Evolutionary conservation across 2,113 vertebrate genomes (phyloP).

Genomic region (Guaruba guarouba): DNA sequence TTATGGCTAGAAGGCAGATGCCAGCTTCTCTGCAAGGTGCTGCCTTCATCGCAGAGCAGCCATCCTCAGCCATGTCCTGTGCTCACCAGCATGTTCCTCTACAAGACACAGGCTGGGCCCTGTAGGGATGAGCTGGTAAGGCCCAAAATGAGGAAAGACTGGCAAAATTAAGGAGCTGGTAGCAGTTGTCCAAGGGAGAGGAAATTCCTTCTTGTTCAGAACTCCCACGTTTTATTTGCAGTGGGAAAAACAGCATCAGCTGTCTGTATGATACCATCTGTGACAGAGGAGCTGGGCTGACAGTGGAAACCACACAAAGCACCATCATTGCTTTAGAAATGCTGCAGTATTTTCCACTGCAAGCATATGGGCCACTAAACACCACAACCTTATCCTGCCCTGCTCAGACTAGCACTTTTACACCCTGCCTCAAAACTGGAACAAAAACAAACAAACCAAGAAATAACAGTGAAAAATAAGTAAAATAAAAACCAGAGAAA

Average conservation of each 20-base stretch:
- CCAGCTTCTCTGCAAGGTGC: not conserved
- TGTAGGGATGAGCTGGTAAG: not conserved
- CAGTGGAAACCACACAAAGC: not conserved
- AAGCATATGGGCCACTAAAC: not conserved
- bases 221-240: not conserved
- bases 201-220: not conserved
- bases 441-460: not conserved
- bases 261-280: not conserved
- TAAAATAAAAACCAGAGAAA: not conserved
- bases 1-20: not conserved
- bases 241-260: not conserved
- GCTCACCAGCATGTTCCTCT: not conserved
- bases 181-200: not conserved
- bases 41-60: not conserved
- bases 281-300: not conserved
- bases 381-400: not conserved
- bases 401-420: not conserved
- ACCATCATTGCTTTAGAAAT: not conserved
- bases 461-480: not conserved
- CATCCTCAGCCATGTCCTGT: not conserved
- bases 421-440: not conserved
- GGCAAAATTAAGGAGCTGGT: not conserved
- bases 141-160: not conserved
- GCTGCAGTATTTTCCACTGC: not conserved
- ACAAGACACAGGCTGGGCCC: not conserved